Percentiles rank a stretch among this genome's conserved stretches.
phyloP scores from a whole-genome alignment of 1,140 invertebrate genomes.

The Heliconius melpomene region DNA sequence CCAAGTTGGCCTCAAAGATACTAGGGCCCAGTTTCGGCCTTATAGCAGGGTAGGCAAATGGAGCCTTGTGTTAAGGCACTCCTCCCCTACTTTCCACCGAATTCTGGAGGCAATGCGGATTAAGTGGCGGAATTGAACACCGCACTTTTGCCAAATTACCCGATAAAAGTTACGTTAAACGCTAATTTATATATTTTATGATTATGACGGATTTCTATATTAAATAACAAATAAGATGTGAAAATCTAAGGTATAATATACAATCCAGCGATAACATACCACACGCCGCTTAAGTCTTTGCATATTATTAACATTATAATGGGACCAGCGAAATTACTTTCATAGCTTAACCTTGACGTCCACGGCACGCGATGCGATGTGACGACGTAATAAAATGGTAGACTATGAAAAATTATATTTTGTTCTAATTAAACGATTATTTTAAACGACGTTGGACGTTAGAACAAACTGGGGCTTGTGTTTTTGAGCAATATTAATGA shows the following conservation, averaged over 20 bases:
- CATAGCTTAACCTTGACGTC: constrained; percentile 2
- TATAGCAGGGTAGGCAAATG: too few species aligned
- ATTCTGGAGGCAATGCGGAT: too few species aligned
- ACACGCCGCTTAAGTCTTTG: constrained; percentile 4
- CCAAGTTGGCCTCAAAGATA: too few species aligned
- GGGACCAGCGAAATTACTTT: neutral
- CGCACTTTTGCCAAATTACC: too few species aligned
- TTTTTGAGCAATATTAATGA: constrained; percentile 5
- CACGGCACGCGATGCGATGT: constrained; percentile 19
- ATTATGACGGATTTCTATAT: too few species aligned
- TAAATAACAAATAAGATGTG: too few species aligned
- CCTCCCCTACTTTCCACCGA: too few species aligned
- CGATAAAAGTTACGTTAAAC: too few species aligned
- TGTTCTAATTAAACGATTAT: neutral
- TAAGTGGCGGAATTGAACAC: too few species aligned
- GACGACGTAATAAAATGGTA: neutral
- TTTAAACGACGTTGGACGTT: neutral
- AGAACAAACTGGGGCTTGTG: neutral
- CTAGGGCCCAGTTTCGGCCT: too few species aligned
- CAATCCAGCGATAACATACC: neutral
- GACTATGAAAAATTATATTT: constrained; percentile 1
- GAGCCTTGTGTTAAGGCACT: too few species aligned
- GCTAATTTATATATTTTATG: too few species aligned
- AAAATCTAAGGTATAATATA: neutral
- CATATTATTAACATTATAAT: constrained; percentile 25